Percentiles rank a stretch among this genome's conserved stretches.
These are phyloP conservation scores for Zophobas atratus DNA, from an alignment of 1,140 invertebrate species.

Conservation along the genomic window DNA sequence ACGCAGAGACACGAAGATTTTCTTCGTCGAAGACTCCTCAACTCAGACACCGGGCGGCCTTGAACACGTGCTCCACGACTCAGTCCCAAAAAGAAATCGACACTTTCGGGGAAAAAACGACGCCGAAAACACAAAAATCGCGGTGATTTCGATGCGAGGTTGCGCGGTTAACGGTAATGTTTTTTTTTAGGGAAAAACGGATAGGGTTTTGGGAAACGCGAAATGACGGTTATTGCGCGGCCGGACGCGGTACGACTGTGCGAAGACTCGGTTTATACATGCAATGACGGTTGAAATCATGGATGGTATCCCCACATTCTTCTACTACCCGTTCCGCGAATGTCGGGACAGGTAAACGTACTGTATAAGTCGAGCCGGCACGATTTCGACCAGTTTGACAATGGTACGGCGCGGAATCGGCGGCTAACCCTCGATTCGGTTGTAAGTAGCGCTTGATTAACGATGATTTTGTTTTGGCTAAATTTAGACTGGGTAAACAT, in stretches of 20 bases:
- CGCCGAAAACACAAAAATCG: constrained; percentile 23
- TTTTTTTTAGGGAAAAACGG: constrained; percentile 3
- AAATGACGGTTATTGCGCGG: constrained; percentile 45
- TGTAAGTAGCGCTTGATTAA: too few species aligned
- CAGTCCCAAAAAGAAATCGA: constrained; percentile 8
- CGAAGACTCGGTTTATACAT: constrained; percentile 47
- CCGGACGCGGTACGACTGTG: constrained; percentile 48
- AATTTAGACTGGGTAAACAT: too few species aligned
- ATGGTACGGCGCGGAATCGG: too few species aligned
- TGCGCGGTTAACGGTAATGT: not conserved
- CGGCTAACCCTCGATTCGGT: not conserved
- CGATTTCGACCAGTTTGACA: constrained; percentile 11
- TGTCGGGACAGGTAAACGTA: constrained; percentile 63
- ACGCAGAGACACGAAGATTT: constrained; percentile 27
- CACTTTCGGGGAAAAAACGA: constrained; percentile 1
- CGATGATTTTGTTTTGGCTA: too few species aligned
- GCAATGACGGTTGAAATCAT: constrained; percentile 61
- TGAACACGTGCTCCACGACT: constrained; percentile 19
- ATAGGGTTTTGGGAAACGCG: not conserved
- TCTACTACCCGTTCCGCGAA: constrained; percentile 62
- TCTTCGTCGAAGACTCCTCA: constrained; percentile 34
- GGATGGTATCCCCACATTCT: constrained; percentile 61
- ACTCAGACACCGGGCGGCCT: constrained; percentile 26
- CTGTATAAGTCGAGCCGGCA: constrained; percentile 14
- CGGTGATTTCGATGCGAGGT: constrained; percentile 16